Conservation (phyloP, 2,113 vertebrate genomes). For the Ictalurus furcatus region DNA sequence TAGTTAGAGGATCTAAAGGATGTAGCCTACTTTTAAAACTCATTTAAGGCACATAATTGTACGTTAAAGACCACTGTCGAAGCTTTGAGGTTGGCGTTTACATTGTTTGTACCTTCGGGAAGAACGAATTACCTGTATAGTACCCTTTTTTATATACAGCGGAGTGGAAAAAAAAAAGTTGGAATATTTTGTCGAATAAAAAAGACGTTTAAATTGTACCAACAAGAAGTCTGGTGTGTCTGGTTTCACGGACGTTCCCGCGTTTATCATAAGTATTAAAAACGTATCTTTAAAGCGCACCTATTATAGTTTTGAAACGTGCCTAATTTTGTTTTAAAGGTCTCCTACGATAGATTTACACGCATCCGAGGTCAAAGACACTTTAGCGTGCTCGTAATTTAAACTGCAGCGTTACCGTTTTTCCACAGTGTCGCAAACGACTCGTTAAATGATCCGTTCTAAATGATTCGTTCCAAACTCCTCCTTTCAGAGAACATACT, state of each 20-base stretch:
- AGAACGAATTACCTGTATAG: slow-evolving; percentile 1
- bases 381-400: too few species aligned
- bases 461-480: too few species aligned
- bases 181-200: not conserved
- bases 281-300: not conserved
- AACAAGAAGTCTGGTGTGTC: not conserved
- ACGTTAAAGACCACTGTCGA: not conserved
- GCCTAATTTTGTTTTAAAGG: too few species aligned
- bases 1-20: slow-evolving; percentile 31
- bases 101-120: slow-evolving; percentile 24
- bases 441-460: too few species aligned
- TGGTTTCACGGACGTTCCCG: not conserved
- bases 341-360: too few species aligned
- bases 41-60: slow-evolving; percentile 26
- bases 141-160: not conserved
- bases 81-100: slow-evolving; percentile 10
- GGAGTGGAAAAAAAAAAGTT: not conserved
- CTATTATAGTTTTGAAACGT: too few species aligned
- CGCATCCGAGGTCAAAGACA: too few species aligned
- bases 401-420: too few species aligned
- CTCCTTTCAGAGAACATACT: too few species aligned
- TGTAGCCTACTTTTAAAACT: slow-evolving; percentile 30
- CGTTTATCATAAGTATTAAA: not conserved
- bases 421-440: too few species aligned
- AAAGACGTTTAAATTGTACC: not conserved